These are phyloP conservation scores for Passer domesticus DNA, from an alignment of 2,113 vertebrate genomes.

Conservation along the genomic window DNA sequence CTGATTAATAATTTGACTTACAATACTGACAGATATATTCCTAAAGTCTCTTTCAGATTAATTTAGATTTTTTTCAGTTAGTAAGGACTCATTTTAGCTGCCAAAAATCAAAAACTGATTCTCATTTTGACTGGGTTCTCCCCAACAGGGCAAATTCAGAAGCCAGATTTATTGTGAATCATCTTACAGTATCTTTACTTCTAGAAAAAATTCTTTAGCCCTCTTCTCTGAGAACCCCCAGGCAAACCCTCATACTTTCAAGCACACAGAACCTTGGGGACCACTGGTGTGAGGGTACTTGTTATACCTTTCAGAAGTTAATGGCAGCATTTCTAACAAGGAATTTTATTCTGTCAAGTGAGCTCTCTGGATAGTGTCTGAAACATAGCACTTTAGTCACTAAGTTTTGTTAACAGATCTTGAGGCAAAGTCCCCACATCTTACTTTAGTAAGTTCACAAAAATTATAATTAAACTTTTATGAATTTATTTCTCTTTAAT, in stretches of 20 bases:
- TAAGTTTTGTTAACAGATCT: neutral
- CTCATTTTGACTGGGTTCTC: neutral
- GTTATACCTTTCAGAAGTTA: neutral
- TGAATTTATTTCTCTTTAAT: neutral
- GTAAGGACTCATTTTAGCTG: neutral
- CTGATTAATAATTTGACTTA: neutral
- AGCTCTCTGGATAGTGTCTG: neutral
- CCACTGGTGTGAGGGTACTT: neutral
- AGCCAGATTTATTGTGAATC: neutral
- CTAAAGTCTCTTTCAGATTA: neutral
- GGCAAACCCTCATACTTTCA: neutral
- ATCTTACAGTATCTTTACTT: neutral
- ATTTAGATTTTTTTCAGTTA: neutral
- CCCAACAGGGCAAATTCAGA: neutral
- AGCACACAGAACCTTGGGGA: neutral
- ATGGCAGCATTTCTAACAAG: slow-evolving; percentile 3
- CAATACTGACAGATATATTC: neutral
- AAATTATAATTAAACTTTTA: neutral
- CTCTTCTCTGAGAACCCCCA: neutral
- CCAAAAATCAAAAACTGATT: neutral
- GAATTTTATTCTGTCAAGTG: neutral
- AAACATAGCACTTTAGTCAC: neutral
- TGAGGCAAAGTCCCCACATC: neutral
- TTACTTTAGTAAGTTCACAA: neutral
- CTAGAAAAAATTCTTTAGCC: neutral